Evolutionary conservation across 1,140 invertebrate genomes (phyloP), one percentile per base, ranked within the genome.

Genomic region (Thaumetopoea pityocampa): DNA sequence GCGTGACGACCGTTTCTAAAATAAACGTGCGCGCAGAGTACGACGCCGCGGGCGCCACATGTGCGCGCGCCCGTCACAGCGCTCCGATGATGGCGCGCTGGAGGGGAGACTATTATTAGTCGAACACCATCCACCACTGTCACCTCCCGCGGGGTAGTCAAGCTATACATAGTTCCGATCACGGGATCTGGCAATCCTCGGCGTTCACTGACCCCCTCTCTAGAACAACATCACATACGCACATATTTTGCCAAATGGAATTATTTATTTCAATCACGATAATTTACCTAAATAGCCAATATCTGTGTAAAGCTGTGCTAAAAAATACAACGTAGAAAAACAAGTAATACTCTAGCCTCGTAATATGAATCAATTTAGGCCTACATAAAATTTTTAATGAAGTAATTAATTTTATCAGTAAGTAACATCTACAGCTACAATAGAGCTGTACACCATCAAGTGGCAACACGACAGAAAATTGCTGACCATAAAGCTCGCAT

Each of bases 81-180:
- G 61, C 56, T 56, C 58, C 70, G 55, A 66, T 66, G 53, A 48
- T 56, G 62, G 58, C 51, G 51, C 70, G 57, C 74, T 78, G 77
- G 79, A 81, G 79, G 79, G 79, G 79, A 83, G 71, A 60, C 74
- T 83, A 83, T 83, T 79, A 83, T 83, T 83, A 83, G 79, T 77
- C 42, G 62, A 49, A 69, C 66, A 78, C 70, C 78, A 78, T 79
- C 77, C 60, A 80, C 78, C 73, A 79, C 72, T 77, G 78, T 82
- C 74, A 81, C 77, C 78, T 82, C 77, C 78, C 77, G 77, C 74
- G 65, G 76, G 78, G 81, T 81, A 74, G 73, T 69, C 65, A 53
- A 45, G 59, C 72, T 82, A 85, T 78, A 82, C 78, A 78, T 82
- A 82, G 81, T 76, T 68, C 61, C 56, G 66, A 71, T 73, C 73